Conservation (phyloP, 2,113 vertebrate species). For the Chloropsis hardwickii region DNA sequence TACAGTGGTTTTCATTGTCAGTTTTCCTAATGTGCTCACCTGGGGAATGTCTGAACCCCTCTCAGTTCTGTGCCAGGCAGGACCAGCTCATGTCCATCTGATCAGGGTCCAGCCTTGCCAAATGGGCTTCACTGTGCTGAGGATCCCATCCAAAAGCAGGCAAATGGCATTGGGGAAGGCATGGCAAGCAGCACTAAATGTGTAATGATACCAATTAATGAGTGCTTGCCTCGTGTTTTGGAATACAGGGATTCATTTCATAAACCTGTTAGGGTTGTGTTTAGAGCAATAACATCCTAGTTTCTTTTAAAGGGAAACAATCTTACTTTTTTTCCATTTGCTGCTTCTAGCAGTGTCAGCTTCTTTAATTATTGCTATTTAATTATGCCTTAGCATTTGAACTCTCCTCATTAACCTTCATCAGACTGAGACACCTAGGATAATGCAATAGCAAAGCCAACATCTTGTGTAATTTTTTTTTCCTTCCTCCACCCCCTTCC, state of each 20-base stretch:
- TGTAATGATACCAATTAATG: slow-evolving; percentile 14
- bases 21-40: neutral
- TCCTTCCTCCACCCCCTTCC: neutral
- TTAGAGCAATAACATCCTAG: neutral
- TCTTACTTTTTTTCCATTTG: slow-evolving; percentile 13
- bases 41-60: neutral
- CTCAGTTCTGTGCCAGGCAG: neutral
- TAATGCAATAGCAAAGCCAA: slow-evolving; percentile 48
- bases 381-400: slow-evolving; percentile 65
- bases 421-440: slow-evolving; percentile 50
- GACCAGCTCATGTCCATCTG: neutral
- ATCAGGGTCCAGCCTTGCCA: neutral
- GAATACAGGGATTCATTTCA: neutral
- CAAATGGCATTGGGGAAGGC: neutral
- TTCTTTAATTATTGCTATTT: slow-evolving; percentile 70
- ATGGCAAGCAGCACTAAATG: neutral
- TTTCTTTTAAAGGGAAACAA: slow-evolving; percentile 1
- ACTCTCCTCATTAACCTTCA: slow-evolving; percentile 71
- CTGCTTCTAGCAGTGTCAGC: slow-evolving; percentile 41
- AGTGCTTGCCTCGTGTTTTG: neutral
- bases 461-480: slow-evolving; percentile 41
- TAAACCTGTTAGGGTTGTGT: neutral
- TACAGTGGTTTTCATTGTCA: neutral
- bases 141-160: neutral
- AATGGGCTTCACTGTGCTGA: neutral